These are phyloP conservation scores for Ruditapes philippinarum DNA, from an alignment of 1,140 invertebrate species.

Conservation along the genomic window DNA sequence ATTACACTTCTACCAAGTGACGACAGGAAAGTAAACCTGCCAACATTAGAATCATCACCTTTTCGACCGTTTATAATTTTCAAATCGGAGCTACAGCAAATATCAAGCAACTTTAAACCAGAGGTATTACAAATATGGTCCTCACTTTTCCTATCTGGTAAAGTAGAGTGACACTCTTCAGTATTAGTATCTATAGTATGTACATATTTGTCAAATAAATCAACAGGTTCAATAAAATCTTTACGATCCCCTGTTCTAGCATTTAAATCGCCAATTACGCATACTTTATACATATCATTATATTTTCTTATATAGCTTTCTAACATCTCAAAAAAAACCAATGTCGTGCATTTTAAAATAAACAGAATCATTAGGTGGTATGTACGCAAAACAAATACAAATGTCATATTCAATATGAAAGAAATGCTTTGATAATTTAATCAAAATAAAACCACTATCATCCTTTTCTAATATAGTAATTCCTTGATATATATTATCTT, in stretches of 20 bases:
- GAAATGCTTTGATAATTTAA: background rate
- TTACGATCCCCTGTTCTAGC: background rate
- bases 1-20: background rate
- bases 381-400: background rate
- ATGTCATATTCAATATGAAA: slow-evolving; percentile 10
- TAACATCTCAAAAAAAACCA: background rate
- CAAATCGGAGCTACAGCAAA: slow-evolving; percentile 6
- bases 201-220: slow-evolving; percentile 8
- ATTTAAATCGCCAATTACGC: background rate
- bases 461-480: slow-evolving; percentile 5
- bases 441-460: background rate
- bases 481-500: background rate
- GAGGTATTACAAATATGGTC: background rate
- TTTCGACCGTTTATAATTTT: background rate
- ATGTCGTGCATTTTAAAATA: slow-evolving; percentile 20
- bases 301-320: background rate
- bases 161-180: background rate
- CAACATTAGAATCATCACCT: background rate
- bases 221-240: background rate
- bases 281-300: background rate
- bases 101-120: slow-evolving; percentile 2
- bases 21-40: background rate
- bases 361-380: background rate
- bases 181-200: slow-evolving; percentile 12
- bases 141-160: background rate